phyloP scores from a whole-genome alignment of 1,140 invertebrate genomes.

The Himalopsyche phryganea region DNA sequence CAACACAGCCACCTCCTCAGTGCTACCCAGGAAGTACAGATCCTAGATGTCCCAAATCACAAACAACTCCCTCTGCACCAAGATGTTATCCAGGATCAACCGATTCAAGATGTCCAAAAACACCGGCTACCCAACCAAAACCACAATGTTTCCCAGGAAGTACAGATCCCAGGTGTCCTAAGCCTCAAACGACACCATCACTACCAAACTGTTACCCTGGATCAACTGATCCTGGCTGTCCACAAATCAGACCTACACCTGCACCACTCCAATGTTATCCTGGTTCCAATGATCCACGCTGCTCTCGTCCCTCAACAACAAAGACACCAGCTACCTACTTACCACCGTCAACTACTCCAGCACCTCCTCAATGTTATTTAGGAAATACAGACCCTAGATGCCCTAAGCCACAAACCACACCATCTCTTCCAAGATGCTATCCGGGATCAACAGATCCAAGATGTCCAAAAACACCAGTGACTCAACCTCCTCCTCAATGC shows the following conservation, averaged over 20 bases:
- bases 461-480: conserved; percentile 28
- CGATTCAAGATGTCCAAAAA: conserved; percentile 37
- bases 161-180: conserved; percentile 38
- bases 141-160: conserved; percentile 40
- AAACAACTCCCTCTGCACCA: conserved; percentile 32
- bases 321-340: not conserved
- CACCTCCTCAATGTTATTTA: conserved; percentile 35
- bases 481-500: conserved; percentile 27
- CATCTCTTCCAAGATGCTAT: conserved; percentile 27
- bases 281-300: conserved; percentile 41
- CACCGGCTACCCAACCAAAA: not conserved
- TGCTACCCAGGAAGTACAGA: conserved; percentile 25
- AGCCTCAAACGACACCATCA: conserved; percentile 20
- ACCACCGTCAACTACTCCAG: conserved; percentile 11
- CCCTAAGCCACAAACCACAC: conserved; percentile 29
- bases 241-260: conserved; percentile 29
- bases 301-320: conserved; percentile 13
- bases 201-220: conserved; percentile 38
- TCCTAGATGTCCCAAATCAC: conserved; percentile 35
- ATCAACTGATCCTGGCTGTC: conserved; percentile 40
- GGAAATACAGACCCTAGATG: conserved; percentile 41
- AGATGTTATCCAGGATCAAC: conserved; percentile 37
- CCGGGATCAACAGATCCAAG: conserved; percentile 43
- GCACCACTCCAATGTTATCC: conserved; percentile 36
- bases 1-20: not conserved